phyloP scores from a whole-genome alignment of 35 echinoderm and acorn worm species.

The Chiridota heheva region DNA sequence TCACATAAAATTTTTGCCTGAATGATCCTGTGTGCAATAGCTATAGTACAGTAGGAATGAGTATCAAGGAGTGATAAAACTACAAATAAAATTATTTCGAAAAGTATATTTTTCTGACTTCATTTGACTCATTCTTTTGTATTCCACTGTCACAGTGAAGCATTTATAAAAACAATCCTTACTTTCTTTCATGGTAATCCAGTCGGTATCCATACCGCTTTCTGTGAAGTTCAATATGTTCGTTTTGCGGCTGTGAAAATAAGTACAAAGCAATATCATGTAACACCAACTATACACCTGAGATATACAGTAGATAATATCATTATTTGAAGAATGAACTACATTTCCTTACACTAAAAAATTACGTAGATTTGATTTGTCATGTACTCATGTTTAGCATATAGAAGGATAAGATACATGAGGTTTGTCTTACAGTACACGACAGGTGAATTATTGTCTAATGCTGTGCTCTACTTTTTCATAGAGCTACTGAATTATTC shows the following conservation, averaged over 20 bases:
- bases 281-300: too few species aligned
- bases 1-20: not conserved
- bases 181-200: constrained; percentile 98
- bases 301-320: too few species aligned
- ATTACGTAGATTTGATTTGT: too few species aligned
- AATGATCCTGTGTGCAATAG: not conserved
- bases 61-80: not conserved
- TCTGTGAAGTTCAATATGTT: constrained; percentile 96
- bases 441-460: too few species aligned
- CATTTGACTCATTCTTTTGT: not conserved
- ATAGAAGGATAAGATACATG: too few species aligned
- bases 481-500: too few species aligned
- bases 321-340: too few species aligned
- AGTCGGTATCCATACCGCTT: constrained; percentile 96
- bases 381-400: too few species aligned
- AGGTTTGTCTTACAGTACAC: too few species aligned
- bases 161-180: constrained; percentile 28
- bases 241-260: constrained; percentile 90
- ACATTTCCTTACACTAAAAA: too few species aligned
- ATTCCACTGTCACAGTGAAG: not conserved
- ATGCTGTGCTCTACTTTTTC: too few species aligned
- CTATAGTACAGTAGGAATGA: not conserved
- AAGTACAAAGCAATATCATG: not conserved
- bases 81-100: not conserved
- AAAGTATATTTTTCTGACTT: not conserved